Evolutionary conservation across 1,140 invertebrate species (phyloP).

Genomic region (Pissodes strobi): DNA sequence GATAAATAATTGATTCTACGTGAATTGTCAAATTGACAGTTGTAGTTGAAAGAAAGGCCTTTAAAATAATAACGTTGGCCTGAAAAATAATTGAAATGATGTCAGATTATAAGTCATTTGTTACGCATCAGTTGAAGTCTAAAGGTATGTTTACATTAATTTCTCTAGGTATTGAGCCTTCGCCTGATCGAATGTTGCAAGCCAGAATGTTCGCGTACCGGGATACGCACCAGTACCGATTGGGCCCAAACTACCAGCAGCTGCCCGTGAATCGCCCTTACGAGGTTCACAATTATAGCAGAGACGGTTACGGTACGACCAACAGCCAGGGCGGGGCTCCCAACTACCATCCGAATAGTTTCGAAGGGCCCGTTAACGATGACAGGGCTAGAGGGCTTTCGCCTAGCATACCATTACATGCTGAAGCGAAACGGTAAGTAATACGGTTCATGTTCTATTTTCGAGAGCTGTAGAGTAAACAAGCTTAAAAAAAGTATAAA

Average conservation of each 20-base stretch:
- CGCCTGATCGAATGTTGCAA: conserved; percentile 88
- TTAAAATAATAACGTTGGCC: no score
- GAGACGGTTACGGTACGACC: conserved; percentile 79
- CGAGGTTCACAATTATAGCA: conserved; percentile 70
- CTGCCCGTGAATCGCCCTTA: conserved; percentile 88
- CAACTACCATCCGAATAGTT: conserved; percentile 97
- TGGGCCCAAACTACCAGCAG: conserved; percentile 86
- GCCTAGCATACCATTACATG: conserved; percentile 60
- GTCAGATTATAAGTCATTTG: no score
- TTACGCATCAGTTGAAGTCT: no score
- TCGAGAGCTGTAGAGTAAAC: no score
- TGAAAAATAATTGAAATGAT: no score
- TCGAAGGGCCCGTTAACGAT: conserved; percentile 75
- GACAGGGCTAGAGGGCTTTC: conserved; percentile 60
- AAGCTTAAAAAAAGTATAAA: no score
- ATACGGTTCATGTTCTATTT: no score
- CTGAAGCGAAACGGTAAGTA: conserved; percentile 66
- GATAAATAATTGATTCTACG: no score
- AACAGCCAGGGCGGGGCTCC: conserved; percentile 79
- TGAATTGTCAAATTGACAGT: no score
- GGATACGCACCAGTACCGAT: conserved; percentile 86
- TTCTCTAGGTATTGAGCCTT: conserved; percentile 75
- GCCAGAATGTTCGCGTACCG: conserved; percentile 85
- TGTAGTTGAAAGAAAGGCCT: no score
- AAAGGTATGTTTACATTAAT: no score